Percentiles rank a stretch among this genome's conserved stretches.
Evolutionary conservation across 2,888 invertebrate species (phyloP).

Genomic region (Trissolcus japonicus): DNA sequence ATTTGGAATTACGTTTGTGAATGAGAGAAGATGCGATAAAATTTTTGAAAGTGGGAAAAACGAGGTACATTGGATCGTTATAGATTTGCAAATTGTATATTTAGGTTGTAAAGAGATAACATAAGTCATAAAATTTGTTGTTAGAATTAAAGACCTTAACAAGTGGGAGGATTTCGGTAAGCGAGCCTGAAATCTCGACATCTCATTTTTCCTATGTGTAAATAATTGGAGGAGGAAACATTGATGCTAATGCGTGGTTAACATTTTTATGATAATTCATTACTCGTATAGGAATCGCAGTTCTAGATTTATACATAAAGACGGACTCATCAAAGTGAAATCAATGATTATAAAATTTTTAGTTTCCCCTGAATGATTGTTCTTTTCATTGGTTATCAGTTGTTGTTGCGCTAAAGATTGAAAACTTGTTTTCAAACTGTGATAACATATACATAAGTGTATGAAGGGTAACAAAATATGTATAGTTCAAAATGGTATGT

Average conservation of each 20-base stretch:
- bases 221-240: conserved; percentile 29
- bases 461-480: too few relatives aligned
- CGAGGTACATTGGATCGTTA: conserved; percentile 26
- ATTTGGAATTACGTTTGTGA: neutral
- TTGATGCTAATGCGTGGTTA: conserved; percentile 26
- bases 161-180: neutral
- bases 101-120: conserved; percentile 37
- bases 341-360: too few relatives aligned
- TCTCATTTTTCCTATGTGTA: conserved; percentile 48
- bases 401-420: too few relatives aligned
- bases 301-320: too few relatives aligned
- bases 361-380: too few relatives aligned
- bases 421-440: too few relatives aligned
- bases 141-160: conserved; percentile 27
- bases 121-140: conserved; percentile 46
- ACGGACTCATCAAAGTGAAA: too few relatives aligned
- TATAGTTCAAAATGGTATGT: too few relatives aligned
- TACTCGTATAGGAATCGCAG: neutral
- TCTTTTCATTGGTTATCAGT: too few relatives aligned
- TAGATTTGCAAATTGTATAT: conserved; percentile 45
- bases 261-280: conserved; percentile 26
- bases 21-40: neutral
- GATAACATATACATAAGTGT: too few relatives aligned
- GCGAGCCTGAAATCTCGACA: conserved; percentile 14
- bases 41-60: conserved; percentile 23